These are phyloP conservation scores for Ormyrus labotus DNA, from an alignment of 2,888 invertebrate genomes.

Conservation along the genomic window DNA sequence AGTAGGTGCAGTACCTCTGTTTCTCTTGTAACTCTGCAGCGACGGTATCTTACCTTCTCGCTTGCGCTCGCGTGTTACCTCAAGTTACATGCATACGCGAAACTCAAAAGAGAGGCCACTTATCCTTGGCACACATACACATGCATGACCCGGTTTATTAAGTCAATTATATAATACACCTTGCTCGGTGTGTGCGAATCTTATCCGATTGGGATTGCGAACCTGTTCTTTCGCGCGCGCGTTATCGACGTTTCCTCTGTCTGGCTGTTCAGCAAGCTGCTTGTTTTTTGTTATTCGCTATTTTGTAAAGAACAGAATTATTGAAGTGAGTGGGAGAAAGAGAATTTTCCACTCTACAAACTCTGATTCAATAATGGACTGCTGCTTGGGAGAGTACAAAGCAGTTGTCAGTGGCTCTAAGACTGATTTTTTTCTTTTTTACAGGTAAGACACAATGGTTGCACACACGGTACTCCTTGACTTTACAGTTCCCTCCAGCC, in stretches of 20 bases:
- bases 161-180: conserved; percentile 56
- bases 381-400: too few species aligned
- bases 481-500: conserved; percentile 85
- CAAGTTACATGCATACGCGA: background rate
- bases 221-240: too few species aligned
- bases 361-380: too few species aligned
- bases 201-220: background rate
- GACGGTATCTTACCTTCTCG: too few species aligned
- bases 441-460: conserved; percentile 78
- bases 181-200: background rate
- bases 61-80: background rate
- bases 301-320: too few species aligned
- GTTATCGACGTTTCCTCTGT: too few species aligned
- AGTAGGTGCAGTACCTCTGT: background rate
- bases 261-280: background rate
- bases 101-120: conserved; percentile 29
- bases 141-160: conserved; percentile 54
- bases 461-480: conserved; percentile 88
- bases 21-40: too few species aligned
- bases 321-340: too few species aligned
- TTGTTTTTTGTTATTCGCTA: background rate
- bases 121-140: conserved; percentile 55
- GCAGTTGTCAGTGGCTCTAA: background rate
- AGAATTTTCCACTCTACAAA: too few species aligned
- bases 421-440: conserved; percentile 11